Evolutionary conservation across 2,113 vertebrate genomes (phyloP).

Genomic region (Lipophrys pholis): DNA sequence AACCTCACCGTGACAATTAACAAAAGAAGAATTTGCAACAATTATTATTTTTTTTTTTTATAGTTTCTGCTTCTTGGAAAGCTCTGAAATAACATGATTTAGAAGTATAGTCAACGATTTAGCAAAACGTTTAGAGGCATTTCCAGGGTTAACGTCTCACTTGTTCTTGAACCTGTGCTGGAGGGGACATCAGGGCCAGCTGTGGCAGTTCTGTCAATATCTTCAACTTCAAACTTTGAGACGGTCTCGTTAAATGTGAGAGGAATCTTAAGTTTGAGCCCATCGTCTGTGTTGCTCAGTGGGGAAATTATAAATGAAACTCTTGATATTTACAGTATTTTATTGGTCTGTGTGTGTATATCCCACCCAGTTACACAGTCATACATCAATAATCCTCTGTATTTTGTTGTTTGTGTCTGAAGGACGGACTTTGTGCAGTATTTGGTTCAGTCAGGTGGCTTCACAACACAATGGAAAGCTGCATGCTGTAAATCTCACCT

Average conservation of each 20-base stretch:
- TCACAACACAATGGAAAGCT: conserved; percentile 17
- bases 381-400: conserved; percentile 39
- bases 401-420: conserved; percentile 21
- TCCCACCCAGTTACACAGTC: not conserved
- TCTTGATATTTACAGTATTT: not conserved
- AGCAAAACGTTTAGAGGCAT: no score
- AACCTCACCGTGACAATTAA: not conserved
- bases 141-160: no score
- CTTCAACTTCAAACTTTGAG: no score
- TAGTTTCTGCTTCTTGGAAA: not conserved
- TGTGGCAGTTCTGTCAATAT: no score
- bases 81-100: no score
- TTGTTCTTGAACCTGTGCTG: no score
- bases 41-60: not conserved
- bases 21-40: not conserved
- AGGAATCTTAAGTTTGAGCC: no score
- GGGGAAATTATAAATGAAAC: not conserved
- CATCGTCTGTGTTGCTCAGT: no score
- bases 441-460: conserved; percentile 6
- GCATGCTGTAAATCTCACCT: conserved; percentile 15
- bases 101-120: no score
- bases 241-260: no score
- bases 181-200: no score
- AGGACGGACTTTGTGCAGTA: conserved; percentile 41
- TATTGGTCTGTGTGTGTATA: no score